Conservation (phyloP, 2,113 vertebrate species). For the Hydrochoerus hydrochaeris region DNA sequence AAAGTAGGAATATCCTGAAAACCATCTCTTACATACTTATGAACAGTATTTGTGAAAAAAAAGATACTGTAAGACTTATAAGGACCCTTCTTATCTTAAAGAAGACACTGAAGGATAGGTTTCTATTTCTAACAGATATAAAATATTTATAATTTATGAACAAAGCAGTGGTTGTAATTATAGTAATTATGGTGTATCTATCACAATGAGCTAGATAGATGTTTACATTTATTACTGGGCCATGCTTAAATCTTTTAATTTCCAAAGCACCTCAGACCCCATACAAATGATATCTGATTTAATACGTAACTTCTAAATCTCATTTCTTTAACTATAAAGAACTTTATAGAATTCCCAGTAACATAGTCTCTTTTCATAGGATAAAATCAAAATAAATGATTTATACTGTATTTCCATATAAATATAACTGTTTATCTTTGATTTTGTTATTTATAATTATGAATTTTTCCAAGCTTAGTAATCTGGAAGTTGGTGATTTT, state of each 20-base stretch:
- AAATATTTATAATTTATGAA: constrained; percentile 45
- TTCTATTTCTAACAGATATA: background rate
- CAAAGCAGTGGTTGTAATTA: background rate
- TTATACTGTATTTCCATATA: background rate
- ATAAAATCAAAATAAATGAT: background rate
- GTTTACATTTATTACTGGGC: background rate
- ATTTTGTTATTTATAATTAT: background rate
- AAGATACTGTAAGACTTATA: background rate
- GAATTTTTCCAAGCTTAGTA: background rate
- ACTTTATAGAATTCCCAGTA: background rate
- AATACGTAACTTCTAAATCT: no score
- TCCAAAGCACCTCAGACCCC: background rate
- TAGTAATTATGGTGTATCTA: background rate
- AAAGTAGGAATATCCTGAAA: background rate
- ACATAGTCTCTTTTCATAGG: background rate
- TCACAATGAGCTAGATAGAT: background rate
- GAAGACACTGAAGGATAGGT: background rate
- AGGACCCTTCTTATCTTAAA: background rate
- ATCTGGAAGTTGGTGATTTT: background rate
- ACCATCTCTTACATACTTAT: background rate
- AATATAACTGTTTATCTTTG: background rate
- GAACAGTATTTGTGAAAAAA: background rate
- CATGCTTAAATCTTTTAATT: background rate
- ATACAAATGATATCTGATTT: no score
- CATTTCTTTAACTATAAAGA: no score